Evolutionary conservation across 2,888 invertebrate species (phyloP).

Genomic region (Portevinia maculata): DNA sequence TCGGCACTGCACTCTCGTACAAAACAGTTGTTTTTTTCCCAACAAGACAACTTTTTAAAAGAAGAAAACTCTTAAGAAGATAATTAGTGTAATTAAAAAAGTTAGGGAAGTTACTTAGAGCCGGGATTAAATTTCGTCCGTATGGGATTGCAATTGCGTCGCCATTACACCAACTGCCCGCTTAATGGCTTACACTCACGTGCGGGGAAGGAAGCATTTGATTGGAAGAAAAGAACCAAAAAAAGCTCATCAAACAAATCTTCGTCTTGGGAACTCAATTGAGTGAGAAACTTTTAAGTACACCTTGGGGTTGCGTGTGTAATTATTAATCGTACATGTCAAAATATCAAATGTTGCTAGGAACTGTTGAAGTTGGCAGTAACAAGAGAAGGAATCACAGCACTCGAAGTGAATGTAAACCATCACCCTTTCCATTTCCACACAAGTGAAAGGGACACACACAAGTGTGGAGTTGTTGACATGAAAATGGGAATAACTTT

Average conservation of each 20-base stretch:
- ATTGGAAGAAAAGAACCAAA: background rate
- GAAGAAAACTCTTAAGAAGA: constrained; percentile 75
- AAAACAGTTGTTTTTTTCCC: constrained; percentile 5
- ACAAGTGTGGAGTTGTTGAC: constrained; percentile 21
- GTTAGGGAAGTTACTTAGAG: constrained; percentile 70
- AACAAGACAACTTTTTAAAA: constrained; percentile 31
- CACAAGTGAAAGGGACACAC: background rate
- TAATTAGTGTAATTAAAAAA: constrained; percentile 78
- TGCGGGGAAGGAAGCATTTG: too few species aligned
- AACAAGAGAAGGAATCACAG: background rate
- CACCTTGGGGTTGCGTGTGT: constrained; percentile 54
- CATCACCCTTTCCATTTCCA: background rate
- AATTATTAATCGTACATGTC: constrained; percentile 53
- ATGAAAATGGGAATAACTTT: constrained; percentile 4
- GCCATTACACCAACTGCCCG: constrained; percentile 49
- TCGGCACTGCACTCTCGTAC: constrained; percentile 12
- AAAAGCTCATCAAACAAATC: background rate
- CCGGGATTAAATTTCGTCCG: constrained; percentile 61
- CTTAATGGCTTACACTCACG: constrained; percentile 35
- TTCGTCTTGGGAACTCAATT: constrained; percentile 17
- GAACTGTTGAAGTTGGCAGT: background rate
- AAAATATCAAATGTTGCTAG: constrained; percentile 42
- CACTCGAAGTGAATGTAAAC: background rate
- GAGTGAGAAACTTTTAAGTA: constrained; percentile 62
- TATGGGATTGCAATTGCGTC: constrained; percentile 33